Conservation (phyloP, 2,797 vertebrate species). For the Chelonia mydas region DNA sequence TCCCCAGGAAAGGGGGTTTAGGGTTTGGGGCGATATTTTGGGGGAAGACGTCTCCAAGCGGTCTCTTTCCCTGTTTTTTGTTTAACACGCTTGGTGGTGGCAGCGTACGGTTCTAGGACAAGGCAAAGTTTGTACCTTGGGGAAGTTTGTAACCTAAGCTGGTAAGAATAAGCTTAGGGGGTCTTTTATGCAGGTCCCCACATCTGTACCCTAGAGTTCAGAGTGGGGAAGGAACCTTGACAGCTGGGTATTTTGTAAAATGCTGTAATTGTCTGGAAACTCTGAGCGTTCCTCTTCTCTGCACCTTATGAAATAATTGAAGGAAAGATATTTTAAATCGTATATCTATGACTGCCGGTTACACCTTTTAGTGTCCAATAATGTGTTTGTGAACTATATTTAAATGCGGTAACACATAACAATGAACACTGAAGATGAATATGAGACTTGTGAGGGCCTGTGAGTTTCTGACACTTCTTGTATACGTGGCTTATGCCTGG, state of each 20-base stretch:
- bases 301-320: conserved; percentile 47
- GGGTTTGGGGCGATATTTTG: no score
- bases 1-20: no score
- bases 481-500: not conserved
- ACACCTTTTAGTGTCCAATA: not conserved
- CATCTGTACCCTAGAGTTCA: no score
- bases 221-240: no score
- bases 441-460: not conserved
- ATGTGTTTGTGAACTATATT: not conserved
- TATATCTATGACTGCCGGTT: not conserved
- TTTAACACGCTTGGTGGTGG: no score
- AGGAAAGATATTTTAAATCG: not conserved
- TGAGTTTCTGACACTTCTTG: not conserved
- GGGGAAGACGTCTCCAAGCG: no score
- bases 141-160: no score
- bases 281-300: not conserved
- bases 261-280: conserved; percentile 48
- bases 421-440: not conserved
- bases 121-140: no score
- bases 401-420: not conserved
- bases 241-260: conserved; percentile 31
- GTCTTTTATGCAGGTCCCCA: no score
- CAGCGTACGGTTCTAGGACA: no score
- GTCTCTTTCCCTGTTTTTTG: no score
- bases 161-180: no score